These are phyloP conservation scores for Rhingia rostrata DNA, from an alignment of 2,888 invertebrate species.

Conservation along the genomic window DNA sequence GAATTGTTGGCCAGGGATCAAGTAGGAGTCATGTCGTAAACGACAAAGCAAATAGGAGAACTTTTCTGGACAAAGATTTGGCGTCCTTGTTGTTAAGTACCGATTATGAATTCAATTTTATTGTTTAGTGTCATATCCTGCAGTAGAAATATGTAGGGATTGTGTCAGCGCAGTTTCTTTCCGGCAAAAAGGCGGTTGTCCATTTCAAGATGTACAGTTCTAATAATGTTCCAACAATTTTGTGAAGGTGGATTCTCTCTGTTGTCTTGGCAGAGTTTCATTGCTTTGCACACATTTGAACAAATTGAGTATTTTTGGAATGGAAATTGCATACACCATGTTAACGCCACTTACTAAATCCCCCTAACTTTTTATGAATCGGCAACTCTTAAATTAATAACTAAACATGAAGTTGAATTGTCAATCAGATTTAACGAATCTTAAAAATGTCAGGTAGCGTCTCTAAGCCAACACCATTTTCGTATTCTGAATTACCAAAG, in stretches of 20 bases:
- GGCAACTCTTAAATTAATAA: too few species aligned
- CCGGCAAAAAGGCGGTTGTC: not conserved
- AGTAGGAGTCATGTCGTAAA: slow-evolving; percentile 68
- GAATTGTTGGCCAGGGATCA: slow-evolving; percentile 56
- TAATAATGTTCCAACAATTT: not conserved
- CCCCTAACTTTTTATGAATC: too few species aligned
- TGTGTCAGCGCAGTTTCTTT: not conserved
- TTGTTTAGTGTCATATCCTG: slow-evolving; percentile 45
- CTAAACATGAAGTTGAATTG: too few species aligned
- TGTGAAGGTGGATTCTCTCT: not conserved
- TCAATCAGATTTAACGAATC: too few species aligned
- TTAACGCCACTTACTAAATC: too few species aligned
- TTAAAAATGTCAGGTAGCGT: too few species aligned
- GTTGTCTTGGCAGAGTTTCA: slow-evolving; percentile 7
- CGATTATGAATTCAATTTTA: slow-evolving; percentile 61
- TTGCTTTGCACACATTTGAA: not conserved
- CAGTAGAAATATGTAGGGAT: slow-evolving; percentile 35
- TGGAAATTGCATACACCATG: not conserved
- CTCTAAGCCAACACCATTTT: too few species aligned
- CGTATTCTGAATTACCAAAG: too few species aligned
- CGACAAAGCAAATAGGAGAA: slow-evolving; percentile 37
- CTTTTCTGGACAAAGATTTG: not conserved
- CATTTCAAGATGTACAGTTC: not conserved
- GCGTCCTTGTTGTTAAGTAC: slow-evolving; percentile 26
- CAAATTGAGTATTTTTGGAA: not conserved